Evolutionary conservation across 2,888 invertebrate genomes (phyloP).

Genomic region (Drosophila falleni): DNA sequence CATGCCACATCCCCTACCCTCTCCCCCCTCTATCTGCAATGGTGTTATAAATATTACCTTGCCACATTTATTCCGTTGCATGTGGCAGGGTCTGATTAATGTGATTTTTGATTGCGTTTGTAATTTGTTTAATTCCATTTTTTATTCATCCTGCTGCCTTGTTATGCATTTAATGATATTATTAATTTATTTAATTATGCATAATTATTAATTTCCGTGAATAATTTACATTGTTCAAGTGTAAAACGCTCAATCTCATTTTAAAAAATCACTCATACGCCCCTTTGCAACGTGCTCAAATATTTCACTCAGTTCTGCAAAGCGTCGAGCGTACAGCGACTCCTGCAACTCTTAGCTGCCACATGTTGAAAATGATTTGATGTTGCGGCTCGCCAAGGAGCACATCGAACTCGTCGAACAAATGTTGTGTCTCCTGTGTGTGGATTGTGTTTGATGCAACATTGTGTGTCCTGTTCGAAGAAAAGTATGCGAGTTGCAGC

Average conservation of each 20-base stretch:
- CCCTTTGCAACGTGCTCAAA: not conserved
- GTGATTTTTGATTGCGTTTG: constrained; percentile 55
- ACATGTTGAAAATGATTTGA: constrained; percentile 11
- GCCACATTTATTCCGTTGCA: constrained; percentile 14
- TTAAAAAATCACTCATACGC: constrained; percentile 20
- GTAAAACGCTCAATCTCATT: not conserved
- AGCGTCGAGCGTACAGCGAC: not conserved
- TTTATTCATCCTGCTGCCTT: constrained; percentile 1
- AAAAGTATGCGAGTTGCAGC: constrained; percentile 20
- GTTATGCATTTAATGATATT: constrained; percentile 42
- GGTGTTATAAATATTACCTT: constrained; percentile 30
- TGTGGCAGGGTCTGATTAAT: constrained; percentile 55
- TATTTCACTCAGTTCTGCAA: constrained; percentile 33
- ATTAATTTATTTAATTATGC: constrained; percentile 57
- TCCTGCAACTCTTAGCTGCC: constrained; percentile 19
- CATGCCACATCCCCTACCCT: not conserved
- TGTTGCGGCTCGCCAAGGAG: constrained; percentile 35
- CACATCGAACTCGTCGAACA: constrained; percentile 32
- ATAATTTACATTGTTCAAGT: constrained; percentile 8
- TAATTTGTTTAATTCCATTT: constrained; percentile 51
- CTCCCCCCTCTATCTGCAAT: not conserved
- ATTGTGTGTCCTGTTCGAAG: not conserved
- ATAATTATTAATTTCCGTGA: constrained; percentile 47
- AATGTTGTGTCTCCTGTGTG: constrained; percentile 14
- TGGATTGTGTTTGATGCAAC: constrained; percentile 47